These are phyloP conservation scores for Tokudaia muenninki DNA, from an alignment of 2,797 vertebrate species.

Conservation along the genomic window DNA sequence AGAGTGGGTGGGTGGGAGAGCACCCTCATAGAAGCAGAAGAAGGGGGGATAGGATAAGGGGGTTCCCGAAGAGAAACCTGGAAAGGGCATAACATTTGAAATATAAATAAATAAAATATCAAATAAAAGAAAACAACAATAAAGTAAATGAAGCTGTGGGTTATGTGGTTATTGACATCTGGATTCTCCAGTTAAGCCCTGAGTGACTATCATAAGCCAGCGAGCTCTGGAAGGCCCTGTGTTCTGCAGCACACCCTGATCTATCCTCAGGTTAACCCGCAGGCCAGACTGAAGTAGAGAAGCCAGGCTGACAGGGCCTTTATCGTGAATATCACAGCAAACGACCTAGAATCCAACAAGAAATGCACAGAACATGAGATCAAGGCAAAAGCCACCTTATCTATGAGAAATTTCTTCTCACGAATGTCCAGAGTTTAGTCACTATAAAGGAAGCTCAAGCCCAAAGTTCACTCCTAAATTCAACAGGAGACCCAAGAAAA, in stretches of 20 bases:
- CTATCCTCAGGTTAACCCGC: not conserved
- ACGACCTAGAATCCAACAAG: not conserved
- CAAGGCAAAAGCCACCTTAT: not conserved
- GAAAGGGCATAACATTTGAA: too few relatives aligned
- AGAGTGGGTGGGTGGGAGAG: too few relatives aligned
- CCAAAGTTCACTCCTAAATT: not conserved
- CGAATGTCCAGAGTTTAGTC: not conserved
- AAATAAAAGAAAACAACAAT: not conserved
- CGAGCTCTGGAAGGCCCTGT: not conserved
- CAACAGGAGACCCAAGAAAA: not conserved
- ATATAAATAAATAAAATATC: not conserved
- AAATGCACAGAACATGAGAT: not conserved
- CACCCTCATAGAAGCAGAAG: too few relatives aligned
- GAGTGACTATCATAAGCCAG: not conserved
- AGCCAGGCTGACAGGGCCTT: not conserved
- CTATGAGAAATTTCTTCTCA: not conserved
- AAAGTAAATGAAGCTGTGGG: too few relatives aligned
- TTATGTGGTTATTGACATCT: not conserved
- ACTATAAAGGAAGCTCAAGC: not conserved
- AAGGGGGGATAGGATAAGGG: too few relatives aligned
- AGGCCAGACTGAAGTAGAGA: not conserved
- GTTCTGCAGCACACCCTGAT: not conserved
- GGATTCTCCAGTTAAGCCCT: not conserved
- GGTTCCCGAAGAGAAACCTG: too few relatives aligned
- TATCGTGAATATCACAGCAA: not conserved